phyloP scores from a whole-genome alignment of 2,797 vertebrate genomes.

The Characodon lateralis region DNA sequence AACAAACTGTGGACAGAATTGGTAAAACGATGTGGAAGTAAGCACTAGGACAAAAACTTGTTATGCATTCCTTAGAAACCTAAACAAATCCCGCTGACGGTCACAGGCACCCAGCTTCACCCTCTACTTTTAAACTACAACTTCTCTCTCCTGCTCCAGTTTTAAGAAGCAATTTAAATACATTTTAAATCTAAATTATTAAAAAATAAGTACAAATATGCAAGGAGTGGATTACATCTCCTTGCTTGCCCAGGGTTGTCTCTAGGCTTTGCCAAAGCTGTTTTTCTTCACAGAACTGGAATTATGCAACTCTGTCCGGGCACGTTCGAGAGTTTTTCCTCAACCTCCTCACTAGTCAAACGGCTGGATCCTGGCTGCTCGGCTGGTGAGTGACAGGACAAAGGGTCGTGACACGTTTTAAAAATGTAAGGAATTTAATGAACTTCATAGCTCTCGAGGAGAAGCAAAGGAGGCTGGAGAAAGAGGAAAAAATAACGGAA shows the following conservation, averaged over 20 bases:
- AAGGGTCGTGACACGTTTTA: constrained; percentile 23
- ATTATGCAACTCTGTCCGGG: constrained; percentile 58
- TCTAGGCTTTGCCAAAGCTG: constrained; percentile 7
- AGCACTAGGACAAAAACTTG: background rate
- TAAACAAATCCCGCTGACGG: background rate
- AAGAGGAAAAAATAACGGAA: constrained; percentile 19
- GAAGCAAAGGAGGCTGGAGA: constrained; percentile 18
- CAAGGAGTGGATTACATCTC: background rate
- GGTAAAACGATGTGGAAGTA: constrained; percentile 10
- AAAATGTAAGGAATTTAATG: constrained; percentile 61
- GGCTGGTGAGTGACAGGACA: constrained; percentile 52
- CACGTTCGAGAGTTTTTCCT: constrained; percentile 43
- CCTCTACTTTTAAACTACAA: background rate
- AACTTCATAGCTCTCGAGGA: constrained; percentile 29
- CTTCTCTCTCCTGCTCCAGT: background rate
- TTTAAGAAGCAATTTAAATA: background rate
- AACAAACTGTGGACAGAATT: constrained; percentile 16
- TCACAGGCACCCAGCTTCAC: background rate
- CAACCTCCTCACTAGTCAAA: constrained; percentile 41
- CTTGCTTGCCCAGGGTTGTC: background rate
- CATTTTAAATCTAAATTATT: background rate
- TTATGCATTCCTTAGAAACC: constrained; percentile 12
- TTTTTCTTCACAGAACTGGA: constrained; percentile 48
- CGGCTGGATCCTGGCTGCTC: constrained; percentile 32
- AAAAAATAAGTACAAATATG: constrained; percentile 3